A percentile compares a stretch with the other conserved stretches of the same genome.
Evolutionary conservation across 2,113 vertebrate species (phyloP).

Genomic region (Melanerpes aurifrons): DNA sequence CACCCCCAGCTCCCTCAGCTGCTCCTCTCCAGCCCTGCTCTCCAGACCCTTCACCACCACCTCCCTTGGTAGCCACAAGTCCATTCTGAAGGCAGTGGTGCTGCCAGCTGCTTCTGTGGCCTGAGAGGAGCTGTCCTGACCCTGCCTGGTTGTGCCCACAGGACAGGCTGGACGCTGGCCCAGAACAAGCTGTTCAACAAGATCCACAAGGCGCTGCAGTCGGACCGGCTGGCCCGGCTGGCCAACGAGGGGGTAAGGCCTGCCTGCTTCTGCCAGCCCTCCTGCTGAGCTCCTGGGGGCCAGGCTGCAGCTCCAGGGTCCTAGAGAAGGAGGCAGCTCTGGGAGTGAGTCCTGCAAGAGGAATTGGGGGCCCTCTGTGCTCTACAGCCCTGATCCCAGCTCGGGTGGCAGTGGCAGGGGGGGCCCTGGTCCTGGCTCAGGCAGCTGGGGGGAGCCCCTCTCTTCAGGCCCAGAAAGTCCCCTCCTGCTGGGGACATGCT

Average conservation of each 20-base stretch:
- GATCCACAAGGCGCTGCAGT: constrained; percentile 93
- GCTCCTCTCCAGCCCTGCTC: too few relatives aligned
- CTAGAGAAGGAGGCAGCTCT: background rate
- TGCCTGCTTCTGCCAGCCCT: background rate
- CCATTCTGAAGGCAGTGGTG: rapidly evolving
- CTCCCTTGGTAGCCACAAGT: rapidly evolving
- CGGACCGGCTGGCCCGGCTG: constrained; percentile 90
- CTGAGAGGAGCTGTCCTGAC: background rate
- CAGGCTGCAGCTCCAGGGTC: too few relatives aligned
- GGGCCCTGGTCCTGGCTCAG: too few relatives aligned
- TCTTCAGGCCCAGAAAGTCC: too few relatives aligned
- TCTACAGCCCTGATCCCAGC: too few relatives aligned
- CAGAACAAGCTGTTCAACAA: constrained; percentile 99
- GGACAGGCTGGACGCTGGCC: constrained; percentile 91
- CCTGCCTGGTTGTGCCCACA: constrained; percentile 52
- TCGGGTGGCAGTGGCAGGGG: too few relatives aligned
- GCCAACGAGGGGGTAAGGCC: constrained; percentile 92
- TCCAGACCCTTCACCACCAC: background rate
- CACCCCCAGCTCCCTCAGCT: too few relatives aligned
- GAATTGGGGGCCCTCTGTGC: too few relatives aligned
- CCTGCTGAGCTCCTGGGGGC: rapidly evolving
- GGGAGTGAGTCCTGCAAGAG: too few relatives aligned
- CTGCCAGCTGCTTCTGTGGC: background rate
- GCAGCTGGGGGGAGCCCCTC: too few relatives aligned
- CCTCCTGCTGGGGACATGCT: too few relatives aligned